Evolutionary conservation across 2,888 invertebrate genomes (phyloP).

Genomic region (Halictus quadricinctus): DNA sequence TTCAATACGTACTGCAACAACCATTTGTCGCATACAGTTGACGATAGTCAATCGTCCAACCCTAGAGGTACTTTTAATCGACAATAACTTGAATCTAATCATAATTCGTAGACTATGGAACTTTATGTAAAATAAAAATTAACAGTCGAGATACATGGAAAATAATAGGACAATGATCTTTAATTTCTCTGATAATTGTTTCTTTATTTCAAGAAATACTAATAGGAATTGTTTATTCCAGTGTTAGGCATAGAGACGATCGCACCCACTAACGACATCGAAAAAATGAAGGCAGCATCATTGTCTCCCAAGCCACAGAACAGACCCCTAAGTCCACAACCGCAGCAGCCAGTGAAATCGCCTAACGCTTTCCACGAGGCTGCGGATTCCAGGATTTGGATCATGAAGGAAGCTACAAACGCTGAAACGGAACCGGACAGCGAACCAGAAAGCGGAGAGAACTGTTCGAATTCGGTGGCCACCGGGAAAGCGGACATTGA

Average conservation of each 20-base stretch:
- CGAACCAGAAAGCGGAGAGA: constrained; percentile 68
- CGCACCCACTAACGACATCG: constrained; percentile 63
- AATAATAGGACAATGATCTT: background rate
- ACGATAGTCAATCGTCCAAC: constrained; percentile 71
- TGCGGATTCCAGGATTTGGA: constrained; percentile 75
- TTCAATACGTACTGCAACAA: constrained; percentile 77
- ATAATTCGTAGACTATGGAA: background rate
- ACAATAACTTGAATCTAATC: background rate
- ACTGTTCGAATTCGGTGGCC: constrained; percentile 46
- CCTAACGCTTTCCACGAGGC: constrained; percentile 66
- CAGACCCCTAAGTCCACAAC: constrained; percentile 60
- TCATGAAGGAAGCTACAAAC: constrained; percentile 70
- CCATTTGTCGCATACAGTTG: constrained; percentile 70
- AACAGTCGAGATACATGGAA: background rate
- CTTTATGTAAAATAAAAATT: background rate
- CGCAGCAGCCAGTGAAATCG: constrained; percentile 65
- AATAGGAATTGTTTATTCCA: constrained; percentile 41
- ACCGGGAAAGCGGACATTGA: constrained; percentile 46
- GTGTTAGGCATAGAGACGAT: constrained; percentile 75
- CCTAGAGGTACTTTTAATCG: constrained; percentile 68
- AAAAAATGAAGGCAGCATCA: constrained; percentile 64
- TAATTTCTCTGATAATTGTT: background rate
- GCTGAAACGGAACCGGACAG: constrained; percentile 72
- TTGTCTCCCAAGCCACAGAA: constrained; percentile 58
- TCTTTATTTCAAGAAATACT: too few relatives aligned